Conservation (phyloP, 2,113 vertebrate species). For the Sminthopsis crassicaudata region DNA sequence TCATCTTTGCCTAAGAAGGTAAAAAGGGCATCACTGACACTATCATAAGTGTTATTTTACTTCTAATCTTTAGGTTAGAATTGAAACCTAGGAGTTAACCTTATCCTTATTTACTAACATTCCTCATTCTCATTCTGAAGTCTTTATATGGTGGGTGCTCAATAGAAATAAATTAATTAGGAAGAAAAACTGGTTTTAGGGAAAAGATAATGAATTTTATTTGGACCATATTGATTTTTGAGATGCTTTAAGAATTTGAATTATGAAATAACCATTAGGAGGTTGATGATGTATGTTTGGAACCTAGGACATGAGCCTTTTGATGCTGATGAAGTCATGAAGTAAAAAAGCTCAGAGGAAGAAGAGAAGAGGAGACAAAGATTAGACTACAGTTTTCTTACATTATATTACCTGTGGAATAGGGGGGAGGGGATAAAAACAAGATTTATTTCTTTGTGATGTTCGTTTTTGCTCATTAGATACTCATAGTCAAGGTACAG, state of each 20-base stretch:
- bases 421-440: not conserved
- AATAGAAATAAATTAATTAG: not conserved
- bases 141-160: not conserved
- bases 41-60: not conserved
- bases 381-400: not conserved
- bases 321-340: not conserved
- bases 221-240: not conserved
- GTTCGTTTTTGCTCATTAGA: not conserved
- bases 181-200: not conserved
- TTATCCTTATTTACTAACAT: not conserved
- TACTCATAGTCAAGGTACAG: not conserved
- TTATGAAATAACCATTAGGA: not conserved
- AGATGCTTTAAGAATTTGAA: not conserved
- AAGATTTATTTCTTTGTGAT: not conserved
- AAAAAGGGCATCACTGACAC: conserved; percentile 7
- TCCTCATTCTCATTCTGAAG: not conserved
- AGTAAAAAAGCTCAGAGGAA: not conserved
- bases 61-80: not conserved
- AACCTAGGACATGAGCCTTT: not conserved
- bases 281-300: not conserved
- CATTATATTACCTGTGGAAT: not conserved
- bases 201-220: not conserved
- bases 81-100: not conserved
- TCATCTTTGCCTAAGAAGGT: conserved; percentile 8
- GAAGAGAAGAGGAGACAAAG: not conserved